Base-by-base conservation (phyloP, 2,113 vertebrate species). In the Ctenomys sociabilis region DNA sequence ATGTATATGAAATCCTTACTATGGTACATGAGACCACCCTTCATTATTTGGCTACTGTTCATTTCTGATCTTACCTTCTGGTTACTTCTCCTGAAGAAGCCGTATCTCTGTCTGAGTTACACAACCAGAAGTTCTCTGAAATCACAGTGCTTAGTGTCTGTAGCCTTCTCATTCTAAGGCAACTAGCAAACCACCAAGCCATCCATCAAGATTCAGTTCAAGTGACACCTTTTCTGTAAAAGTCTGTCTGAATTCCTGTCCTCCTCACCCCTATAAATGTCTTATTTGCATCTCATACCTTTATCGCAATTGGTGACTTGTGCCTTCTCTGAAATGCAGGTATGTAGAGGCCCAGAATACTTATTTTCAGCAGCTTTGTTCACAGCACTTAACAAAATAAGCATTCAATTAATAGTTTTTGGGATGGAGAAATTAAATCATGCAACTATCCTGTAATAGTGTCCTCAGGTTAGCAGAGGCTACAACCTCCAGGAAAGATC, bases 51-150 rank as follows among this genome's bases (percentile, higher is more conserved):
- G 0, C 4, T 84, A 11, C 30, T 66, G 14, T 21, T 92, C 21
- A 49, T 90, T 94, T 90, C 54, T 63, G 37, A 66, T 43, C 70
- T 80, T 83, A 64, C 61, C 86, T 97, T 89, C 75, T 73, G 22
- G 37, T 73, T 32, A 32, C 6, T 75, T 13, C 11, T 95, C 52
- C 30, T 17, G 75, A 35, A 89, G 32, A 80, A 28, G 22, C 22
- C 45, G n/a, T 66, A 86, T n/a, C 14, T 85, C 22, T 57, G 14
- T 7, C 24, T 68, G 84, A 0, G 17, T 14, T 43, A 14, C 24
- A 35, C 54, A 59, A 40, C 2, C 35, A 64, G 24, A 96, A 45
- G 2, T 84, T n/a, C 64, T 43, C 37, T 28, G 61, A 88, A 90
- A 86, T 7, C 35, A 24, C 13, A 19, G 0, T 80, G 17, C 13